Conservation (phyloP, 2,888 invertebrate species). For the Euproctis similis region DNA sequence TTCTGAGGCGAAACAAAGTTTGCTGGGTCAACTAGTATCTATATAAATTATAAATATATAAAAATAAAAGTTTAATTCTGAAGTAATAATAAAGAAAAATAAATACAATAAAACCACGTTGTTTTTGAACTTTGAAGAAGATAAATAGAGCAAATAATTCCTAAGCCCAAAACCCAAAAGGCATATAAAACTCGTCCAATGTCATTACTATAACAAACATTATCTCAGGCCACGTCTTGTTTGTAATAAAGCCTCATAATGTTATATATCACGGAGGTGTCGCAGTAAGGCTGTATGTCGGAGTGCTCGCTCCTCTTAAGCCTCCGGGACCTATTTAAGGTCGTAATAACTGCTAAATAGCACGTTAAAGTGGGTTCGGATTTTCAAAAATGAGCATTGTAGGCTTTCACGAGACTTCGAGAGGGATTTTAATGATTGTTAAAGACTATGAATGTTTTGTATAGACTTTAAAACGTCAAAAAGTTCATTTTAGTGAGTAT, state of each 20-base stretch:
- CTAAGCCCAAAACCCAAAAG: neutral
- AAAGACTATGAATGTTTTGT: no score
- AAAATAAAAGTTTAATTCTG: no score
- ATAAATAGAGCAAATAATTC: neutral
- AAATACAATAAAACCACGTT: no score
- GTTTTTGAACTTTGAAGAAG: no score
- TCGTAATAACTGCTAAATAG: conserved; percentile 17
- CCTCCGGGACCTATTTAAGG: conserved; percentile 16
- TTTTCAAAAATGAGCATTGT: conserved; percentile 8
- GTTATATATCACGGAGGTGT: conserved; percentile 11
- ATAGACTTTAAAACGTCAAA: no score
- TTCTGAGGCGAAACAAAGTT: no score
- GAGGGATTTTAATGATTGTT: conserved; percentile 7
- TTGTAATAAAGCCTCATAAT: conserved; percentile 7
- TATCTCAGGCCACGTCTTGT: conserved; percentile 3
- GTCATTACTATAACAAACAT: conserved; percentile 1
- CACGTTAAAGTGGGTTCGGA: conserved; percentile 9
- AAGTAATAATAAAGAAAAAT: no score
- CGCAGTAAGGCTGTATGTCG: conserved; percentile 8
- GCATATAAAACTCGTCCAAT: conserved; percentile 1
- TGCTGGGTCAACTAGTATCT: no score
- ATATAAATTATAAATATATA: no score
- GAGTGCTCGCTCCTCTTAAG: conserved; percentile 10
- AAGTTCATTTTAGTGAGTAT: no score
- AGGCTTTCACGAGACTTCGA: conserved; percentile 3